Evolutionary conservation across 2,797 vertebrate genomes (phyloP).

Genomic region (Ceryle rudis): DNA sequence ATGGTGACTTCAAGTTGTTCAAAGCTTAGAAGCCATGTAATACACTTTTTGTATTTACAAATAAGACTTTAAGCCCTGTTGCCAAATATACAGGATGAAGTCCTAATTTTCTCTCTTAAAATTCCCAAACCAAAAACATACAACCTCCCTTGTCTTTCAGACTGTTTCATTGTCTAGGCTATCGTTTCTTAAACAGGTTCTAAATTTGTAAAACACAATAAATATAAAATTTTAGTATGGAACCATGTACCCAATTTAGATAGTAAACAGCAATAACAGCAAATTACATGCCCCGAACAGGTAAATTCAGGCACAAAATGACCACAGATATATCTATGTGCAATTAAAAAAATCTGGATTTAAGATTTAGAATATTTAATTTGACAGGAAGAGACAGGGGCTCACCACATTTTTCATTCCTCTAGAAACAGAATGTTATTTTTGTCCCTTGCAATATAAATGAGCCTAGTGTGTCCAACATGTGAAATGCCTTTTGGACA

Average conservation of each 20-base stretch:
- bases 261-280: neutral
- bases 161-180: neutral
- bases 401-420: neutral
- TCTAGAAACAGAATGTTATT: neutral
- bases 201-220: neutral
- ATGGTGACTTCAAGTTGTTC: neutral
- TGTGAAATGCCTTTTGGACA: slow-evolving; percentile 52
- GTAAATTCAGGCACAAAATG: neutral
- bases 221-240: neutral
- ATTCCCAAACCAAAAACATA: neutral
- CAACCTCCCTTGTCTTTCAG: neutral
- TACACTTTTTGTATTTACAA: neutral
- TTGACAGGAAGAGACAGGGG: neutral
- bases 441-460: neutral
- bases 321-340: neutral
- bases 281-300: neutral
- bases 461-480: neutral
- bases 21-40: neutral
- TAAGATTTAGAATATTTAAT: neutral
- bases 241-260: neutral
- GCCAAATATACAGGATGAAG: neutral
- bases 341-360: neutral
- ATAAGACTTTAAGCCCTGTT: neutral
- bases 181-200: neutral
- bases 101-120: neutral